Percentiles rank a stretch among this genome's conserved stretches.
Conservation (phyloP, 2,797 vertebrate species). For the Neosilurus mollespiculum region DNA sequence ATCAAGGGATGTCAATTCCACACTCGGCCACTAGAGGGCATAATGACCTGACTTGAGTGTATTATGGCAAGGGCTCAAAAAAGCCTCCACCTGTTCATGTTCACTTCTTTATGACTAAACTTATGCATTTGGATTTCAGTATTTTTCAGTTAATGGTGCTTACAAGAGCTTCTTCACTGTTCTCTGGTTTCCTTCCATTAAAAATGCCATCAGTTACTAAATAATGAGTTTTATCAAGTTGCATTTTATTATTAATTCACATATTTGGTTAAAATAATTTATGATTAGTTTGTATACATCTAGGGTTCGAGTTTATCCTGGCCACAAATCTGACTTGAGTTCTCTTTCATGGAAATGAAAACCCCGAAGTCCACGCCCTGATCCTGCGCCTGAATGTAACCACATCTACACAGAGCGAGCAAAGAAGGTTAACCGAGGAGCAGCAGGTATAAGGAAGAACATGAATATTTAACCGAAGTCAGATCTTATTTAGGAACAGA, state of each 20-base stretch:
- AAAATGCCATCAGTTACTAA: background rate
- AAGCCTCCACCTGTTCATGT: background rate
- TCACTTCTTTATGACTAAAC: background rate
- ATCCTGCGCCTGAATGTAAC: conserved; percentile 12
- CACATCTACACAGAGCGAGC: conserved; percentile 31
- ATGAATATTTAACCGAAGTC: conserved; percentile 59
- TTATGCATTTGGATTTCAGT: no score
- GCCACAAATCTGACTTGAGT: background rate
- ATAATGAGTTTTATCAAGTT: background rate
- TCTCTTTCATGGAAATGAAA: background rate
- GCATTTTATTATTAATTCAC: background rate
- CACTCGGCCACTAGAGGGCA: conserved; percentile 17
- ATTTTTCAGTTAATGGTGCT: background rate
- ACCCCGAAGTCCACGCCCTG: background rate
- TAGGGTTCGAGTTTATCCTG: background rate
- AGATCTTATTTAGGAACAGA: conserved; percentile 54
- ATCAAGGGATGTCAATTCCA: background rate
- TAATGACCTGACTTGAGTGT: background rate
- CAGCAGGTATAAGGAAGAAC: conserved; percentile 10
- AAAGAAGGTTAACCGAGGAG: conserved; percentile 7
- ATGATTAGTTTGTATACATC: no score
- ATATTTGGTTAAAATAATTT: background rate
- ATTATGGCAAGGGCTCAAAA: background rate
- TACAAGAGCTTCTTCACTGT: background rate
- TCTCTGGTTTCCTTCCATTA: background rate